These are phyloP conservation scores for Copidosoma floridanum DNA, from an alignment of 1,140 invertebrate species.

Conservation along the genomic window DNA sequence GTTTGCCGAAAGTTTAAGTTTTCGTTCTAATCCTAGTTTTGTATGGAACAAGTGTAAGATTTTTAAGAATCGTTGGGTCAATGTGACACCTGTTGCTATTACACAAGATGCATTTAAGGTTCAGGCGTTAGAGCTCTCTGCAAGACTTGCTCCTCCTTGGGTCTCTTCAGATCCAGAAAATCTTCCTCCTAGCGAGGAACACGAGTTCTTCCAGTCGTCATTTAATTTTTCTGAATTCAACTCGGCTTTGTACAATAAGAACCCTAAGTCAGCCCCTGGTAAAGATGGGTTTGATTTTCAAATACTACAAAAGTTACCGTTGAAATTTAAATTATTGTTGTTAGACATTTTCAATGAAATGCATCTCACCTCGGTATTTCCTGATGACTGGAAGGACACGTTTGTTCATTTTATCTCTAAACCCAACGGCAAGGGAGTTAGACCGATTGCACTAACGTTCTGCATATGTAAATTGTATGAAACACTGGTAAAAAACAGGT, in stretches of 20 bases:
- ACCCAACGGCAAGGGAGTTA: not conserved
- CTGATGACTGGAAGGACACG: not conserved
- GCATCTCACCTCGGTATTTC: not conserved
- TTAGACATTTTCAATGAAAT: not conserved
- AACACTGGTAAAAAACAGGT: slow-evolving; percentile 17
- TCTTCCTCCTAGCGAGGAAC: not conserved
- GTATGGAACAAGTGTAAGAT: slow-evolving; percentile 17
- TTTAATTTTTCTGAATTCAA: not conserved
- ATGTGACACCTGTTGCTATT: not conserved
- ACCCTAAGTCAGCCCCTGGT: not conserved
- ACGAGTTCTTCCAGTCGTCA: not conserved
- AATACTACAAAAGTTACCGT: not conserved
- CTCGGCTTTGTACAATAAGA: not conserved
- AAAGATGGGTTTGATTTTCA: not conserved
- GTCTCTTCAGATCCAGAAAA: not conserved
- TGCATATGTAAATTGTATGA: slow-evolving; percentile 22
- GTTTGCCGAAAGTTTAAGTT: slow-evolving; percentile 6
- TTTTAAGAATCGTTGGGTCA: slow-evolving; percentile 16
- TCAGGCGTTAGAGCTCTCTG: not conserved
- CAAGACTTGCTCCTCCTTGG: not conserved
- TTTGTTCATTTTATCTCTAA: slow-evolving; percentile 14
- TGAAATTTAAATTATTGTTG: not conserved
- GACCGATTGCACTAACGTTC: slow-evolving; percentile 15
- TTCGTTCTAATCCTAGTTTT: not conserved
- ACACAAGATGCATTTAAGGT: not conserved